A percentile compares a stretch with the other conserved stretches of the same genome.
Evolutionary conservation across 2,888 invertebrate genomes (phyloP).

Genomic region (Parnassius mnemosyne): DNA sequence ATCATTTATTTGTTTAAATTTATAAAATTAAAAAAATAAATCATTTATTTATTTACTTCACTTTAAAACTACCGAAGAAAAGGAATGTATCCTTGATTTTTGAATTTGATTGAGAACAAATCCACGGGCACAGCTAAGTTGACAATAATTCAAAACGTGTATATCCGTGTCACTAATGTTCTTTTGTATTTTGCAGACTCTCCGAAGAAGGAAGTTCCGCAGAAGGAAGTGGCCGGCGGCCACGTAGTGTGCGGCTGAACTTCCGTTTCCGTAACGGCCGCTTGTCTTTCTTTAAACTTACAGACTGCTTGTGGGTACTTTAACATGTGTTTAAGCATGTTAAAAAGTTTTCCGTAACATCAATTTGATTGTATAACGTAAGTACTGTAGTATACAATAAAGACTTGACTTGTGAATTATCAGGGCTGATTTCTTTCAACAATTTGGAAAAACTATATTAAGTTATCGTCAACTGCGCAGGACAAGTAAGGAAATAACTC

Average conservation of each 20-base stretch:
- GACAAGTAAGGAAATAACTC: too few species aligned
- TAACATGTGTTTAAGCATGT: constrained; percentile 33
- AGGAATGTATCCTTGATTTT: too few species aligned
- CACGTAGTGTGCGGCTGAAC: constrained; percentile 64
- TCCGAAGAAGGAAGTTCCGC: constrained; percentile 39
- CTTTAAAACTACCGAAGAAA: too few species aligned
- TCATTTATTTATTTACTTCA: too few species aligned
- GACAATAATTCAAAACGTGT: constrained; percentile 15
- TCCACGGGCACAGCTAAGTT: neutral
- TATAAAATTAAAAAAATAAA: too few species aligned
- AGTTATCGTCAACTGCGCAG: too few species aligned
- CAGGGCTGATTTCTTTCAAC: too few species aligned
- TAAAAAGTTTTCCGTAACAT: constrained; percentile 14
- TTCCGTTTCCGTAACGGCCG: constrained; percentile 51
- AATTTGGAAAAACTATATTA: too few species aligned
- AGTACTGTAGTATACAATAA: too few species aligned
- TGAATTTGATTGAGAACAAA: too few species aligned
- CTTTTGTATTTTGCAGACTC: constrained; percentile 34
- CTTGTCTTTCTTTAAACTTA: constrained; percentile 36
- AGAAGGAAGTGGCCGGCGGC: constrained; percentile 61
- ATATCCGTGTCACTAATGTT: constrained; percentile 34
- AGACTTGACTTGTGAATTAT: too few species aligned
- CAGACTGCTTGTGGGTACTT: constrained; percentile 33
- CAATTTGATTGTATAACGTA: constrained; percentile 5
- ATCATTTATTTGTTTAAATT: too few species aligned